Conservation (phyloP, 2,888 invertebrate species). For the Philopedon plagiatum region DNA sequence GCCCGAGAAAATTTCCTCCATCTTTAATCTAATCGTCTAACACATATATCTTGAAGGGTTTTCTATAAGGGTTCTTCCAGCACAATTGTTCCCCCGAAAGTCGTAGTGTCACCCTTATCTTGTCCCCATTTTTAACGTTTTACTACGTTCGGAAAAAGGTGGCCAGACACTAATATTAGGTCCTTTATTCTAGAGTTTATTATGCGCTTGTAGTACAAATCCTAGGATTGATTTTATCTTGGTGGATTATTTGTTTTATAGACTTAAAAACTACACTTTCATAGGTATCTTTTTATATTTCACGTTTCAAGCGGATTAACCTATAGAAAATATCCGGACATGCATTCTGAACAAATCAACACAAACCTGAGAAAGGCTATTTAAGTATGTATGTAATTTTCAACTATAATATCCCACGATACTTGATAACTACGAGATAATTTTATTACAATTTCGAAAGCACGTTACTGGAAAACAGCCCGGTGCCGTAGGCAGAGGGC, state of each 20-base stretch:
- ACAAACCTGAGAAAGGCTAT: too few species aligned
- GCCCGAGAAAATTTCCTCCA: conserved; percentile 48
- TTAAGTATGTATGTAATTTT: too few species aligned
- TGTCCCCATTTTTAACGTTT: conserved; percentile 52
- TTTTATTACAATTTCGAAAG: too few species aligned
- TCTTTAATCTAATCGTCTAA: conserved; percentile 53
- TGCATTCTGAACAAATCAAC: too few species aligned
- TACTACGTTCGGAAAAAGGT: conserved; percentile 46
- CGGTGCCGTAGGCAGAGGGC: too few species aligned
- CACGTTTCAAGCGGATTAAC: too few species aligned
- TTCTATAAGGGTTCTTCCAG: conserved; percentile 46
- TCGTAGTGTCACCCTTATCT: conserved; percentile 49
- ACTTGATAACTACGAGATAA: too few species aligned
- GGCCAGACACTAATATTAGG: conserved; percentile 41
- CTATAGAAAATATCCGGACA: too few species aligned
- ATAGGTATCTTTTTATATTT: too few species aligned
- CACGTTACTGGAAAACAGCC: too few species aligned
- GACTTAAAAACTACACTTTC: too few species aligned
- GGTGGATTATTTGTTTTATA: background rate
- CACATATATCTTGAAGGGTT: conserved; percentile 51
- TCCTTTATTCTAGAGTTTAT: conserved; percentile 38
- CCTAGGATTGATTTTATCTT: conserved; percentile 15
- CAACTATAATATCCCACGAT: too few species aligned
- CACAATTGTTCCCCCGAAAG: conserved; percentile 50
- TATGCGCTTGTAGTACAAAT: conserved; percentile 40